These are phyloP conservation scores for Conus ventricosus DNA, from an alignment of 1,140 invertebrate species.

Conservation along the genomic window DNA sequence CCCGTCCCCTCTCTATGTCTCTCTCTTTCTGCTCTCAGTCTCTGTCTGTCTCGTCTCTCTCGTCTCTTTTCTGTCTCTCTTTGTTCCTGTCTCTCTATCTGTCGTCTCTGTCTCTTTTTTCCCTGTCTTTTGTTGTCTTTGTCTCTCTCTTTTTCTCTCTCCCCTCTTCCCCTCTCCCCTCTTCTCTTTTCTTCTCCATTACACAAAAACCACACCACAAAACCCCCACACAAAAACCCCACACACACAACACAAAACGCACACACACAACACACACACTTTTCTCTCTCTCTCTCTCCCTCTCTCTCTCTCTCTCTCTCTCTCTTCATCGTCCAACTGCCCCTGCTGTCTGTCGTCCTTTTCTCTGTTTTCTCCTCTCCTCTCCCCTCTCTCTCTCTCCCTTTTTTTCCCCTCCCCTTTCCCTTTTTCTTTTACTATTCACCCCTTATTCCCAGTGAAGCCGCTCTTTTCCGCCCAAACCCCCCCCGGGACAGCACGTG, in stretches of 20 bases:
- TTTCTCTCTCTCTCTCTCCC: background rate
- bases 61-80: background rate
- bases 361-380: background rate
- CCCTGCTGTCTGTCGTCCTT: too few relatives aligned
- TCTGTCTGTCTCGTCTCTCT: background rate
- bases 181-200: background rate
- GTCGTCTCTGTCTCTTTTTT: background rate
- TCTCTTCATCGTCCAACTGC: background rate
- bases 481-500: too few relatives aligned
- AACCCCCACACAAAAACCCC: too few relatives aligned
- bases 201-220: too few relatives aligned
- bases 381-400: constrained; percentile 13
- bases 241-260: too few relatives aligned
- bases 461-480: background rate
- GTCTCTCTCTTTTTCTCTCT: background rate
- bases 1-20: background rate
- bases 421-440: too few relatives aligned
- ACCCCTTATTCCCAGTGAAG: too few relatives aligned
- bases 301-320: background rate
- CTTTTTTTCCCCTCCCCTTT: background rate
- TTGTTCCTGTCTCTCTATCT: background rate
- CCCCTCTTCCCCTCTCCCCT: background rate
- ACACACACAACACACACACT: too few relatives aligned
- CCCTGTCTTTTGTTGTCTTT: background rate
- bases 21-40: background rate